These are phyloP conservation scores for Reinhardtius hippoglossoides DNA, from an alignment of 2,113 vertebrate species.

Conservation along the genomic window DNA sequence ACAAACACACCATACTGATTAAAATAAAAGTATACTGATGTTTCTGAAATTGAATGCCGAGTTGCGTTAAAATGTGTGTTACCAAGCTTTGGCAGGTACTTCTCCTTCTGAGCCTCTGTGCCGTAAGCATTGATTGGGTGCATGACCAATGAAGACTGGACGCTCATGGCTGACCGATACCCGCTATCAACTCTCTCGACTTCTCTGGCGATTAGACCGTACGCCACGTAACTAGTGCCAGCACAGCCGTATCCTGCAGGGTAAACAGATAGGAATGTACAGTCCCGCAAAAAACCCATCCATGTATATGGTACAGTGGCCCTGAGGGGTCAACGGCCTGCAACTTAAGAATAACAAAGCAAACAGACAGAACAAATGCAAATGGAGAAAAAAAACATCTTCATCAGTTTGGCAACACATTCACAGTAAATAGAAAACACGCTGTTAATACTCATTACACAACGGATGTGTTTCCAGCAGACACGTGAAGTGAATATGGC, in stretches of 20 bases:
- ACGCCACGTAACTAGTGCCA: slow-evolving; percentile 88
- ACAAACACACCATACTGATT: not conserved
- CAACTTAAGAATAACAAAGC: too few relatives aligned
- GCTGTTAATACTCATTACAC: too few relatives aligned
- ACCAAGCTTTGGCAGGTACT: slow-evolving; percentile 89
- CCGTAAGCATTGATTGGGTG: slow-evolving; percentile 88
- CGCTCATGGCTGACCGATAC: slow-evolving; percentile 91
- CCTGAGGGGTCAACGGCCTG: too few relatives aligned
- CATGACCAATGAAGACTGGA: slow-evolving; percentile 94
- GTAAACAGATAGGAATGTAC: not conserved
- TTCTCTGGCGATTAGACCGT: slow-evolving; percentile 89
- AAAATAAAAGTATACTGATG: not conserved
- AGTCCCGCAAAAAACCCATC: not conserved
- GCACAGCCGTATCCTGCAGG: slow-evolving; percentile 88
- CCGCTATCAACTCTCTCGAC: slow-evolving; percentile 90
- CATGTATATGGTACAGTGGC: too few relatives aligned
- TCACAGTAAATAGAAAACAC: too few relatives aligned
- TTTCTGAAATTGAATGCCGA: not conserved
- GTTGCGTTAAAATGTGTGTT: slow-evolving; percentile 29
- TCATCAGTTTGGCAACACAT: too few relatives aligned
- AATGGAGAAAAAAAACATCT: too few relatives aligned
- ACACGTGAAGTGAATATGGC: too few relatives aligned
- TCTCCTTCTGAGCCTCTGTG: slow-evolving; percentile 86
- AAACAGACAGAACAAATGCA: too few relatives aligned
- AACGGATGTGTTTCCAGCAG: too few relatives aligned